Base-by-base conservation (phyloP, 2,113 vertebrate species). In the Mobula birostris region DNA sequence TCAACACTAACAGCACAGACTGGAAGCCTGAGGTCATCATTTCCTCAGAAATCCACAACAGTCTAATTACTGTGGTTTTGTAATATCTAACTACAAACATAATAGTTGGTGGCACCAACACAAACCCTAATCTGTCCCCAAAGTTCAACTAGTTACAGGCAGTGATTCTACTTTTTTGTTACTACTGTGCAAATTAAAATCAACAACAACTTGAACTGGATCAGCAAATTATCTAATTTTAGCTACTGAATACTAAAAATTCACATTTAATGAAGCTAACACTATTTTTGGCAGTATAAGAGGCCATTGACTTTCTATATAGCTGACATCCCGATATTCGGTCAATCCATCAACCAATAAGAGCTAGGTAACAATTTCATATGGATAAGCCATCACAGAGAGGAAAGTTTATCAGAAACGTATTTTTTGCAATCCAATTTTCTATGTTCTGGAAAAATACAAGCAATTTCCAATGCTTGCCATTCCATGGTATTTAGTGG, bases 251-350 rank as follows among this genome's bases (percentile, higher is more conserved):
- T 98, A 97, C 97, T 97, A 98, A 97, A 97, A 98, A 98, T 99
- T 99, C 98, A 99, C 98, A 99, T 97, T 97, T 94, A 97, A 97
- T 97, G 97, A 98, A 99, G 98, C 98, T 98, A 98, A 98, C 98
- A 98, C 97, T 98, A 97, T 99, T 98, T 99, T 99, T 99, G 99
- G 99, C 98, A 99, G 98, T 99, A 99, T 98, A 98, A 98, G 98
- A 98, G 98, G 98, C 98, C 97, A 96, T 97, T 97, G 97, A 97
- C 97, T 98, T 98, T 98, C 98, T 98, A 98, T 95, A 97, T 97
- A 97, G 98, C 97, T 96, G 97, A 96, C 97, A 97, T 97, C 97
- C 97, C 97, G 97, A 97, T 98, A 96, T 96, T 97, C 96, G 97
- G 96, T 97, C 97, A 97, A 97, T 98, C 97, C 97, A 96, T 97